These are phyloP conservation scores for Sminthurides bifidus DNA, from an alignment of 1,140 invertebrate species.

Conservation along the genomic window DNA sequence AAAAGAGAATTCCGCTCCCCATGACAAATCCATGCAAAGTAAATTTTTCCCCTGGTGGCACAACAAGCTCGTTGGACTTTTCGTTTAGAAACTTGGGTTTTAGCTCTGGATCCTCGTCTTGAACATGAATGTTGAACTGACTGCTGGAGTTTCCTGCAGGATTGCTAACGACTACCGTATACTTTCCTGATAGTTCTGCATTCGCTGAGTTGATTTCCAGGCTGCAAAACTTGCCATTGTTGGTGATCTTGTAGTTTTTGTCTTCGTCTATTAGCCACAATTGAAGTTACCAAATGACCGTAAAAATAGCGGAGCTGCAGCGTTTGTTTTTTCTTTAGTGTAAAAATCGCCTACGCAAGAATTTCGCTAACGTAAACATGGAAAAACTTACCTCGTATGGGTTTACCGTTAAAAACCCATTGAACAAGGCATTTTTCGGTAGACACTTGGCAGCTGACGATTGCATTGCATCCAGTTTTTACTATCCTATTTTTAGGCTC, in stretches of 20 bases:
- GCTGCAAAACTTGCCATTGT: conserved; percentile 2
- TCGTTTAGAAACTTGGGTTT: conserved; percentile 5
- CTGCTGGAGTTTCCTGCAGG: not conserved
- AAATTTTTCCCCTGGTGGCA: not conserved
- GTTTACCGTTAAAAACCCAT: conserved; percentile 4
- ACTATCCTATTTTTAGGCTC: conserved; percentile 10
- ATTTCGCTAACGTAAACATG: too few species aligned
- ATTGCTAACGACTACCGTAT: not conserved
- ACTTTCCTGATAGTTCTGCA: not conserved
- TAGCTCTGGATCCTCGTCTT: not conserved
- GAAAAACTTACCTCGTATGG: not conserved
- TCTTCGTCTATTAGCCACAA: not conserved
- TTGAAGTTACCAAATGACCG: not conserved
- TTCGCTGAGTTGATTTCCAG: conserved; percentile 1
- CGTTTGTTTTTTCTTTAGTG: too few species aligned
- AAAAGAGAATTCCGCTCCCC: conserved; percentile 4
- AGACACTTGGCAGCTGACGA: conserved; percentile 6
- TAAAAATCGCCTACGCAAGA: too few species aligned
- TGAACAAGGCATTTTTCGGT: not conserved
- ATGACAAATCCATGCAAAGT: conserved; percentile 5
- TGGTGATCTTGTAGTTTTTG: not conserved
- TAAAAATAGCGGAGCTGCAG: not conserved
- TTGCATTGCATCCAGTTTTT: conserved; percentile 4
- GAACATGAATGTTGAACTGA: not conserved
- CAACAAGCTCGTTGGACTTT: not conserved